A percentile compares a stretch with the other conserved stretches of the same genome.
These are phyloP conservation scores for Entomobrya proxima DNA, from an alignment of 2,888 invertebrate genomes.

Conservation along the genomic window DNA sequence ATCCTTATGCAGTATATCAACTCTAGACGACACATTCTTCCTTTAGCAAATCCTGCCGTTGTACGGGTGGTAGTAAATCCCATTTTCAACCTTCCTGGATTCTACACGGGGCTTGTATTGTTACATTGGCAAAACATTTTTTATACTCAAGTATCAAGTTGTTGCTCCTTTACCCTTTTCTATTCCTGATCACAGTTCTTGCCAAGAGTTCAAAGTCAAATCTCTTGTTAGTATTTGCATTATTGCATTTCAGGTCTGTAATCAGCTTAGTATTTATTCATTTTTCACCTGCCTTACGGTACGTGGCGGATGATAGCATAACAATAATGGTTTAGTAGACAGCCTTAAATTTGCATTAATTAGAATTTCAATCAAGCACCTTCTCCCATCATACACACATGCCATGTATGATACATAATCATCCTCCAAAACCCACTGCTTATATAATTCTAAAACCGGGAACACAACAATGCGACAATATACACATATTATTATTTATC, in stretches of 20 bases:
- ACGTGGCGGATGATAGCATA: constrained; percentile 7
- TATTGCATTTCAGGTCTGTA: too few species aligned
- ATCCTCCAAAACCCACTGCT: neutral
- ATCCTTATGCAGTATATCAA: too few species aligned
- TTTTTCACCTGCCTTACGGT: neutral
- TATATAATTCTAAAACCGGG: neutral
- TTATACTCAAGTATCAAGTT: too few species aligned
- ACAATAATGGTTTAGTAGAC: neutral
- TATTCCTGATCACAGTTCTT: too few species aligned
- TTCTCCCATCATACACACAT: neutral
- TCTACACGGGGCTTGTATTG: too few species aligned
- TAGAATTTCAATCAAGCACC: constrained; percentile 39
- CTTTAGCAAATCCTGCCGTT: neutral
- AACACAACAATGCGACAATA: neutral
- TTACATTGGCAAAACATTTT: neutral
- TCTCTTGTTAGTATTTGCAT: constrained; percentile 1
- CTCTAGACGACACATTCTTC: neutral
- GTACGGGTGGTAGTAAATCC: neutral
- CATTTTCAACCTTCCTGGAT: neutral
- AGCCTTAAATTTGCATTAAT: constrained; percentile 46
- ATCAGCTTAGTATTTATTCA: neutral
- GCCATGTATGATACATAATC: neutral
- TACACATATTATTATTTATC: too few species aligned
- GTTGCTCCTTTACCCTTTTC: neutral
- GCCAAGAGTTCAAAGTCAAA: neutral